Conservation (phyloP, 2,888 invertebrate genomes). For the Heliconius erato region DNA sequence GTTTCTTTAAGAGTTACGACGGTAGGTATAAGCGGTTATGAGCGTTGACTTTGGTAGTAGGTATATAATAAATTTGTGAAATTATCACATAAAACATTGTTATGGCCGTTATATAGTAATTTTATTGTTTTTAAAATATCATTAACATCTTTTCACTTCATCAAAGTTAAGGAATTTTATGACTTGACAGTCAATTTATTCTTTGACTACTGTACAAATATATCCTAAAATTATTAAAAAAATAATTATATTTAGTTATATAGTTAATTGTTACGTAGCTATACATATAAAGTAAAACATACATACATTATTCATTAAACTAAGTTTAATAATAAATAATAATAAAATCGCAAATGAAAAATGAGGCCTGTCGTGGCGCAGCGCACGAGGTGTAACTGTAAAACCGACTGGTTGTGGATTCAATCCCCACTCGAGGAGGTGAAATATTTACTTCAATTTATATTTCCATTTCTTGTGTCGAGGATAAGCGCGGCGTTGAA, state of each 20-base stretch:
- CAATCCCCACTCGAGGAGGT: too few relatives aligned
- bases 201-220: neutral
- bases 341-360: constrained; percentile 45
- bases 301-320: neutral
- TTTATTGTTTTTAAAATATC: constrained; percentile 49
- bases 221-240: neutral
- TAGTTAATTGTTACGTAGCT: too few relatives aligned
- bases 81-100: constrained; percentile 52
- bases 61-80: constrained; percentile 57
- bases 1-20: constrained; percentile 78
- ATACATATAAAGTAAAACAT: neutral
- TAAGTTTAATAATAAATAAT: constrained; percentile 25
- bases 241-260: too few relatives aligned
- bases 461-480: too few relatives aligned
- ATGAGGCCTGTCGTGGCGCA: too few relatives aligned
- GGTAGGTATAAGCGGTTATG: constrained; percentile 59
- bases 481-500: too few relatives aligned
- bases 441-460: too few relatives aligned
- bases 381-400: too few relatives aligned
- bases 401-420: too few relatives aligned
- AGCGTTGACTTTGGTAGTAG: constrained; percentile 57
- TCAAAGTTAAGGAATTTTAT: constrained; percentile 17
- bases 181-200: neutral
- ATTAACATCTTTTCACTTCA: constrained; percentile 37
- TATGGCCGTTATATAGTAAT: constrained; percentile 52